Evolutionary conservation across 1,140 invertebrate genomes (phyloP).

Genomic region (Uloborus diversus): DNA sequence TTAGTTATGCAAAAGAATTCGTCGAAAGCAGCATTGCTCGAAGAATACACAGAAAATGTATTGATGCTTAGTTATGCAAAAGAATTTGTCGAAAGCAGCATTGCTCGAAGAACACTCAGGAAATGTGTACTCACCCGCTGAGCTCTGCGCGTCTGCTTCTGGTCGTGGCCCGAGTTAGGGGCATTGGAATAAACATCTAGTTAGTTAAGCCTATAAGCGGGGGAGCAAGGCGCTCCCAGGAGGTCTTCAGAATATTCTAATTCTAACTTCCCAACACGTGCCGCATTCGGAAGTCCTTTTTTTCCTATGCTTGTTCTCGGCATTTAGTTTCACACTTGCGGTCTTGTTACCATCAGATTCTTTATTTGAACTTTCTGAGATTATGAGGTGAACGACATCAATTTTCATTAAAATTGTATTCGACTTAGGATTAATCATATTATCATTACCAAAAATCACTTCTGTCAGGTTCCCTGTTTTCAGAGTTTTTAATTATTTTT

Average conservation of each 20-base stretch:
- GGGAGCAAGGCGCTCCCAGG: conserved; percentile 20
- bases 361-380: too few species aligned
- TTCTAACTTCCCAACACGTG: background rate
- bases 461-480: too few species aligned
- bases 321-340: background rate
- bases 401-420: too few species aligned
- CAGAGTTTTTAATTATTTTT: too few species aligned
- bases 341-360: too few species aligned
- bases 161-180: conserved; percentile 37
- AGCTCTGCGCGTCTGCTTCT: conserved; percentile 7
- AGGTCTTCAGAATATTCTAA: conserved; percentile 18
- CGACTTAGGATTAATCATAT: too few species aligned
- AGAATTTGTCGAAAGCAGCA: background rate
- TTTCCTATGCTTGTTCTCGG: background rate
- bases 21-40: background rate
- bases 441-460: too few species aligned
- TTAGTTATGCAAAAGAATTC: too few species aligned
- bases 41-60: background rate
- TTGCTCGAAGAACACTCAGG: background rate
- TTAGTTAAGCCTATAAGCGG: background rate
- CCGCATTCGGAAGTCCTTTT: background rate
- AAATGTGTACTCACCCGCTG: background rate
- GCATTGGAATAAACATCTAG: conserved; percentile 35
- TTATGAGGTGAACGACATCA: too few species aligned
- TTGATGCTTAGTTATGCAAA: background rate